Evolutionary conservation across 2,797 vertebrate species (phyloP).

Genomic region (Octomys mimax): DNA sequence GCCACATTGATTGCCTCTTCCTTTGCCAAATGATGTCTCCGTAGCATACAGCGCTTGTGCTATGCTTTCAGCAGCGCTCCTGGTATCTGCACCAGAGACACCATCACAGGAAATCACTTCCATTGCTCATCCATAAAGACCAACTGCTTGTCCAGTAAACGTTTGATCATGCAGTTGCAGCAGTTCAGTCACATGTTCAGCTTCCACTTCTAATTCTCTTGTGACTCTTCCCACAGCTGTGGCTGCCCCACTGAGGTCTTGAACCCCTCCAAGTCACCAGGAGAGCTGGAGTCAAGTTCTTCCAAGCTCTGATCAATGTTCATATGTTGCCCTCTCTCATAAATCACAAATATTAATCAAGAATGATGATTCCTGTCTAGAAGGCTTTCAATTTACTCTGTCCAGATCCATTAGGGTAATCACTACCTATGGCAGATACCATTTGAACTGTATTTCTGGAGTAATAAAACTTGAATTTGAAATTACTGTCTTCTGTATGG

Average conservation of each 20-base stretch:
- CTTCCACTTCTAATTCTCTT: neutral
- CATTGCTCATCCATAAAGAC: neutral
- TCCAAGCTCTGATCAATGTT: neutral
- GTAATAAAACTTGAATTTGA: neutral
- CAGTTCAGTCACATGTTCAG: neutral
- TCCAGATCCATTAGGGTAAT: neutral
- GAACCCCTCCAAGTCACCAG: neutral
- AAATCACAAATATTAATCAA: neutral
- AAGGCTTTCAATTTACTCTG: neutral
- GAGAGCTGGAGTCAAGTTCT: neutral
- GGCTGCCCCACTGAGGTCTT: neutral
- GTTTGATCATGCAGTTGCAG: neutral
- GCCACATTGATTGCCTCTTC: neutral
- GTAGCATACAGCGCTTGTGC: neutral
- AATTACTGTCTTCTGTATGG: neutral
- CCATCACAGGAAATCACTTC: neutral
- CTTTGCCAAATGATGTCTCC: neutral
- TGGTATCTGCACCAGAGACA: neutral
- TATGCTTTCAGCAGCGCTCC: neutral
- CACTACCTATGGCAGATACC: neutral
- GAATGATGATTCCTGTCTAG: neutral
- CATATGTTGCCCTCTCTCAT: neutral
- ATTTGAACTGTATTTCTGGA: neutral
- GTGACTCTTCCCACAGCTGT: neutral
- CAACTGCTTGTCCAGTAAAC: neutral